Conservation (phyloP, 2,888 invertebrate species). For the Ornithoptera alexandrae region DNA sequence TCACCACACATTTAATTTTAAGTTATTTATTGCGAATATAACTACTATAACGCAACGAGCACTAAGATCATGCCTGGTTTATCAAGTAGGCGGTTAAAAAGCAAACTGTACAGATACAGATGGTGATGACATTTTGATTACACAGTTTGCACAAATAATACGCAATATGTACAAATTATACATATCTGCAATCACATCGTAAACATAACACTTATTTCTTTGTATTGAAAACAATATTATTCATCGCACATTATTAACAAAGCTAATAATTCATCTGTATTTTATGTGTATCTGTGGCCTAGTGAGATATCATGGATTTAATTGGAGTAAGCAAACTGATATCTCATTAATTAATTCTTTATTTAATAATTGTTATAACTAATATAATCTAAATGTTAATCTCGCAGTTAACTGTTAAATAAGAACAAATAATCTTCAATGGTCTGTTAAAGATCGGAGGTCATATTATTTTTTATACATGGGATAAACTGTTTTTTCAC, state of each 20-base stretch:
- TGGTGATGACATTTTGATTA: conserved; percentile 16
- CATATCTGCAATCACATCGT: background rate
- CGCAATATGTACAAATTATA: background rate
- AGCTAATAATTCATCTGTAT: background rate
- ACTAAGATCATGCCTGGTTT: conserved; percentile 19
- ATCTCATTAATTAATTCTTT: background rate
- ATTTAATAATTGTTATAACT: too few relatives aligned
- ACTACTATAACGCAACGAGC: background rate
- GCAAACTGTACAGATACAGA: background rate
- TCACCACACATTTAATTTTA: background rate
- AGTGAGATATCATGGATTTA: background rate
- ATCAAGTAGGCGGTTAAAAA: conserved; percentile 11
- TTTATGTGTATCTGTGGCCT: background rate
- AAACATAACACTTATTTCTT: background rate
- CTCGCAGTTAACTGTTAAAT: too few relatives aligned
- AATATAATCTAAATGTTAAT: too few relatives aligned
- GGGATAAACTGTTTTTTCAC: too few relatives aligned
- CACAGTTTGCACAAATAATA: conserved; percentile 1
- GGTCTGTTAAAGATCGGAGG: too few relatives aligned
- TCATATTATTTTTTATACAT: too few relatives aligned
- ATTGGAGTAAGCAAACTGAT: background rate
- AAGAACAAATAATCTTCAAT: too few relatives aligned
- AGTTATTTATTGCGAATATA: background rate
- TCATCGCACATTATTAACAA: background rate
- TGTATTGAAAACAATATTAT: background rate